phyloP scores from a whole-genome alignment of 2,888 invertebrate species.

The Cremastinae sp. region DNA sequence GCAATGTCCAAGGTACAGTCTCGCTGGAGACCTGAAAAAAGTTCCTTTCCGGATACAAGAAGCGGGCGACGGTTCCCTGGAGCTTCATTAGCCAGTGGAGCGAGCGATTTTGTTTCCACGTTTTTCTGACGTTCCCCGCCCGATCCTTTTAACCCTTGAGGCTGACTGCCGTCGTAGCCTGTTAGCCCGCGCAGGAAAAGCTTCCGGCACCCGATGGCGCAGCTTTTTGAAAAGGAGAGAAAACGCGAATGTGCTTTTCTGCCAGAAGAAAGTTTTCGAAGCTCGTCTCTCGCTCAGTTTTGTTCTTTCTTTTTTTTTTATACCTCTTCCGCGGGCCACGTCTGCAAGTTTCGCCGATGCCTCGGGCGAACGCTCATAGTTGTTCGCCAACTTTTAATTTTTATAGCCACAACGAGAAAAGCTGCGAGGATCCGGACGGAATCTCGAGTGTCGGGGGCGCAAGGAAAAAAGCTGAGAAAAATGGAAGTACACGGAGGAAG shows the following conservation, averaged over 20 bases:
- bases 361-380: conserved; percentile 42
- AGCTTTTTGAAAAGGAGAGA: conserved; percentile 25
- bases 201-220: conserved; percentile 49
- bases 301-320: conserved; percentile 16
- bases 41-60: conserved; percentile 44
- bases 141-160: conserved; percentile 8
- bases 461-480: background rate
- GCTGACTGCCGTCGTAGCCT: conserved; percentile 12
- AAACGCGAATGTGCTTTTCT: conserved; percentile 30
- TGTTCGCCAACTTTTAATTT: conserved; percentile 61
- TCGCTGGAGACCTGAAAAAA: conserved; percentile 29
- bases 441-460: background rate
- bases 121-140: conserved; percentile 2
- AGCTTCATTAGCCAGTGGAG: conserved; percentile 61
- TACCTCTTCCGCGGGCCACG: background rate
- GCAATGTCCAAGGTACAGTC: conserved; percentile 49
- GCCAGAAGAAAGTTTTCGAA: conserved; percentile 54
- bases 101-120: conserved; percentile 7
- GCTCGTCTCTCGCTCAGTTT: too few relatives aligned
- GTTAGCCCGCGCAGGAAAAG: conserved; percentile 25
- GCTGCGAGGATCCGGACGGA: conserved; percentile 9
- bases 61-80: conserved; percentile 55
- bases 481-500: background rate
- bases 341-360: conserved; percentile 26
- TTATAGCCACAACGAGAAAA: conserved; percentile 59